phyloP scores from a whole-genome alignment of 1,140 invertebrate genomes.

The Pentalonia nigronervosa region DNA sequence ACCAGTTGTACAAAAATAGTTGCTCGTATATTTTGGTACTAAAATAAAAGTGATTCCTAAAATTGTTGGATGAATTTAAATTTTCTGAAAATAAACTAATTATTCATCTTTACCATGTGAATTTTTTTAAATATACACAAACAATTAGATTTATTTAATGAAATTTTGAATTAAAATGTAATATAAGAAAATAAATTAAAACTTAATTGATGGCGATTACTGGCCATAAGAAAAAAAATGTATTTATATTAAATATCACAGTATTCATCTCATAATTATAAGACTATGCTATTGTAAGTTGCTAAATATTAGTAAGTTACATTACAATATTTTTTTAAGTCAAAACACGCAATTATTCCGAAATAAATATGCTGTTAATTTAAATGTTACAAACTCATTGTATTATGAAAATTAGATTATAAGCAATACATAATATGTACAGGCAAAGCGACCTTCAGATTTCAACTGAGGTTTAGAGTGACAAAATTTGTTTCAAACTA shows the following conservation, averaged over 20 bases:
- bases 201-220: neutral
- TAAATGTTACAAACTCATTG: neutral
- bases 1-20: conserved; percentile 2
- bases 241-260: neutral
- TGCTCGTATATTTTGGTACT: neutral
- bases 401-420: neutral
- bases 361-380: neutral
- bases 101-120: neutral
- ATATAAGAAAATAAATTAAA: neutral
- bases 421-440: neutral
- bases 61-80: neutral
- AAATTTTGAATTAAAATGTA: neutral
- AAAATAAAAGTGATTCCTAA: neutral
- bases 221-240: neutral
- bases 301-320: neutral
- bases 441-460: neutral
- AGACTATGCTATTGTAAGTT: neutral
- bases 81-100: neutral
- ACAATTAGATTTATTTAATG: neutral
- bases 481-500: conserved; percentile 29
- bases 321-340: neutral
- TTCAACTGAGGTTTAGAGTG: neutral
- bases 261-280: too few relatives aligned
- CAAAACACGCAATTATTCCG: neutral
- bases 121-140: neutral